phyloP scores from a whole-genome alignment of 2,888 invertebrate species.

The Julus scanicus region DNA sequence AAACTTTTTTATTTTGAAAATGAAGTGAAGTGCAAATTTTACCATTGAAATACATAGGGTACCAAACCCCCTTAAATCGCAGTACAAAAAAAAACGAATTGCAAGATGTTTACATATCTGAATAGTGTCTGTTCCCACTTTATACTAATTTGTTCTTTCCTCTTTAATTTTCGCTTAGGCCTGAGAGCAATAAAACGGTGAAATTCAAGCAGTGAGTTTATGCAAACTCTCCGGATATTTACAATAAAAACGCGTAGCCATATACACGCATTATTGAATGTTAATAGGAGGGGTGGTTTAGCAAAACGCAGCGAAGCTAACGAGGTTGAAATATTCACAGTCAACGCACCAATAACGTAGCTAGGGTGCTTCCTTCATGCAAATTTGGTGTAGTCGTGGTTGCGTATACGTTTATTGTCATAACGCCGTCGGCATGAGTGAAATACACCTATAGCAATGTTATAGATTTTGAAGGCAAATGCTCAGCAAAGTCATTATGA shows the following conservation, averaged over 20 bases:
- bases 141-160: background rate
- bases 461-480: background rate
- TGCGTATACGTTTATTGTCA: background rate
- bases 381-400: background rate
- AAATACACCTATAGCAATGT: background rate
- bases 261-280: background rate
- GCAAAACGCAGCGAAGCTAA: constrained; percentile 25
- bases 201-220: background rate
- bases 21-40: no score
- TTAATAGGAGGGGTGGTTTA: background rate
- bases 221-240: background rate
- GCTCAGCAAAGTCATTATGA: background rate
- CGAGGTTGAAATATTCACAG: background rate
- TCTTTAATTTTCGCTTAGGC: background rate
- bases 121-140: no score
- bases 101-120: no score
- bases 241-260: background rate
- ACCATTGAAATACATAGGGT: no score
- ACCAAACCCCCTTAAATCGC: no score
- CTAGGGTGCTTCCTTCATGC: constrained; percentile 3
- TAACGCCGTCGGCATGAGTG: background rate
- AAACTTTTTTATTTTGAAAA: no score
- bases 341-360: background rate
- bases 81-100: no score
- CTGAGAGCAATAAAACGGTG: background rate